Evolutionary conservation across 1,140 invertebrate species (phyloP).

Genomic region (Argopecten irradians): DNA sequence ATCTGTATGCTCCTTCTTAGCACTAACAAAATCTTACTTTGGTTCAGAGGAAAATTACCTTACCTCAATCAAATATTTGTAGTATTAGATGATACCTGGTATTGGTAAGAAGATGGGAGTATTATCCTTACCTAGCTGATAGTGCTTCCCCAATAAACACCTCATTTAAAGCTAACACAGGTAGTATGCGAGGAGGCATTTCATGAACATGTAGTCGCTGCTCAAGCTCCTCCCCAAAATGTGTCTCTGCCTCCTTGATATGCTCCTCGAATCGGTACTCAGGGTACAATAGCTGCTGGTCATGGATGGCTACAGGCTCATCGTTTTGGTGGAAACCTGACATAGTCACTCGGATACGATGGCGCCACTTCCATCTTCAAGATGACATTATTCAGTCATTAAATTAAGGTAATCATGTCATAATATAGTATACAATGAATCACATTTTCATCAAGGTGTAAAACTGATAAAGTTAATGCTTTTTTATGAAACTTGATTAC

Average conservation of each 20-base stretch:
- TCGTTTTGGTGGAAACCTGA: conserved; percentile 82
- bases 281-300: conserved; percentile 80
- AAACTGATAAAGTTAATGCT: background rate
- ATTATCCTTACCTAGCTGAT: conserved; percentile 84
- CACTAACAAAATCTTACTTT: too few species aligned
- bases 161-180: conserved; percentile 90
- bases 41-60: too few species aligned
- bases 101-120: too few species aligned
- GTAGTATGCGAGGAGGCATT: conserved; percentile 78
- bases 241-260: conserved; percentile 76
- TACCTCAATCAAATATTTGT: too few species aligned
- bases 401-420: background rate
- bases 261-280: conserved; percentile 80
- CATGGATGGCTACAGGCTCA: conserved; percentile 83
- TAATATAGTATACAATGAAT: background rate
- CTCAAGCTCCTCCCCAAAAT: background rate
- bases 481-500: background rate
- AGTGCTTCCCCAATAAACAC: conserved; percentile 97
- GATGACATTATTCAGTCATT: conserved; percentile 1
- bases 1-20: too few species aligned
- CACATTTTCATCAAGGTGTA: background rate
- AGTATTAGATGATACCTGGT: too few species aligned
- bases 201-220: conserved; percentile 41
- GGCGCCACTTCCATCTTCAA: conserved; percentile 87
- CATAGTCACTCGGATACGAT: conserved; percentile 91